phyloP scores from a whole-genome alignment of 2,113 vertebrate genomes.

The Riparia riparia region DNA sequence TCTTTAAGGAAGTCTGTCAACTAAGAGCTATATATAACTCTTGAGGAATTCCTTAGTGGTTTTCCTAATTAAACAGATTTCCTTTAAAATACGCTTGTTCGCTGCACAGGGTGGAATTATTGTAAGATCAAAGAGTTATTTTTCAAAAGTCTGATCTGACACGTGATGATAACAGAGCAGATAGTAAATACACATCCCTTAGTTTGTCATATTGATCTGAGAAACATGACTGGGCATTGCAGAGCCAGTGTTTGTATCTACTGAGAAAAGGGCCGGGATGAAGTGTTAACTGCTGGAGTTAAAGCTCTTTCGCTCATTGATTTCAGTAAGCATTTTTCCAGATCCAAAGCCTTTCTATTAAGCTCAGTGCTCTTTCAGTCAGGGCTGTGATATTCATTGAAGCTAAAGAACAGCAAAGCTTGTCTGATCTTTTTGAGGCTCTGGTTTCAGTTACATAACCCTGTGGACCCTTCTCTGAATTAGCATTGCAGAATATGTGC shows the following conservation, averaged over 20 bases:
- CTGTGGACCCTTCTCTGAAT: neutral
- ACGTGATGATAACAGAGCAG: slow-evolving; percentile 8
- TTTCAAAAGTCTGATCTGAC: slow-evolving; percentile 24
- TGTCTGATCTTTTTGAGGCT: slow-evolving; percentile 3
- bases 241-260: neutral
- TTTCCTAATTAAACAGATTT: slow-evolving; percentile 58
- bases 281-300: neutral
- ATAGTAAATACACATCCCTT: neutral
- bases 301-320: neutral
- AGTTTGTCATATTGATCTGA: slow-evolving; percentile 34
- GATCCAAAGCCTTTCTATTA: neutral
- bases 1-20: slow-evolving; percentile 58
- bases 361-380: neutral
- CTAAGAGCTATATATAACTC: slow-evolving; percentile 59
- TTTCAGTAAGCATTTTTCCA: slow-evolving; percentile 38
- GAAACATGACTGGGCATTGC: slow-evolving; percentile 14
- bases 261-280: neutral
- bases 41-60: slow-evolving; percentile 64
- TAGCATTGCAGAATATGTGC: neutral
- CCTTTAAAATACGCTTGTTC: slow-evolving; percentile 58
- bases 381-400: neutral
- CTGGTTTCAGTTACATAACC: neutral
- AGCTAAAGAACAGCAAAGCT: slow-evolving; percentile 26
- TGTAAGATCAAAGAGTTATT: slow-evolving; percentile 61
- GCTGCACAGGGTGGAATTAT: slow-evolving; percentile 11